Evolutionary conservation across 2,888 invertebrate species (phyloP), one percentile per base, ranked within the genome.

Genomic region (Eupithecia insigniata): DNA sequence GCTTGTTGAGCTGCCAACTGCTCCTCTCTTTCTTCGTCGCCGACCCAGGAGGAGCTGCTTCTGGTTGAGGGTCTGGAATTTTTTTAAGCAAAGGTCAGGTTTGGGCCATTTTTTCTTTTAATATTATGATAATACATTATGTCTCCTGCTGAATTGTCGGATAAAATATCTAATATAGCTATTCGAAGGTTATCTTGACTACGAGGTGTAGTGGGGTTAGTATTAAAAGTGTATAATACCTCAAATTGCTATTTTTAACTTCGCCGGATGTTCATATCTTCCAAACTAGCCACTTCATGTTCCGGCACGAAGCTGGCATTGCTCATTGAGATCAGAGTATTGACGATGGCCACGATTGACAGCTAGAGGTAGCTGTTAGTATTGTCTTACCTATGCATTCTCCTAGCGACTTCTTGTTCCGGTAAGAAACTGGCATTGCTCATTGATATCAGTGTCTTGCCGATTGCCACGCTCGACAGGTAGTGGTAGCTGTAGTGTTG

Each of bases 271-370:
- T n/a, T n/a, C n/a, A n/a, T n/a, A n/a, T n/a, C n/a, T n/a, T n/a
- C n/a, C n/a, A n/a, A n/a, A n/a, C 98, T 95, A 79, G 96, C 96
- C 71, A 97, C 95, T 85, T 98, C 98, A 87, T 97, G 97, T 82
- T 98, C 98, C 0, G 98, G 97, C 76, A 98, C 96, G 90, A 99
- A 99, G 58, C 98, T 98, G 43, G 99, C 98, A 84, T 98, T 98
- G 87, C 97, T 98, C 98, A 99, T 99, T 0, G 99, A 98, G 98
- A 99, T 98, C 67, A 99, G 95, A 0, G 99, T 99, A 91, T 99
- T 99, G 67, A 34, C 32, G 32, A 32, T 0, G 1, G 10, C 34
- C 10, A 34, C 34, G 34, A 34, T 34, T 8, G 34, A 34, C 10
- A 7, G 10, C 34, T 10, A 34, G 34, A 10, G 8, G 34, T 34